Evolutionary conservation across 2,797 vertebrate genomes (phyloP).

Genomic region (Oreochromis grahami): DNA sequence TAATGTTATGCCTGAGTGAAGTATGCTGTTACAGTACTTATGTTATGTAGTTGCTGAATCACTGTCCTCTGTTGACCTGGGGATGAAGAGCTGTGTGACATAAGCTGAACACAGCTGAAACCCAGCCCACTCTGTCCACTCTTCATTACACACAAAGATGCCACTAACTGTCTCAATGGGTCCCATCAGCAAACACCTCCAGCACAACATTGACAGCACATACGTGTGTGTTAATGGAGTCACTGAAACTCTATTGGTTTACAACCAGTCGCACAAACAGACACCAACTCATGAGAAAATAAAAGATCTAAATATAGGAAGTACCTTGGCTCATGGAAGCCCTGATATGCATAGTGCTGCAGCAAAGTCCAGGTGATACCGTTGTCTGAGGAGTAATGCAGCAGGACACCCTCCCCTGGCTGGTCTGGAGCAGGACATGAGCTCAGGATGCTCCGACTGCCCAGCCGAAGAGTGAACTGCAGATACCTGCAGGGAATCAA

Average conservation of each 20-base stretch:
- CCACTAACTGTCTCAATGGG: constrained; percentile 30
- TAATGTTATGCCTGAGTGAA: background rate
- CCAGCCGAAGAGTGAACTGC: constrained; percentile 93
- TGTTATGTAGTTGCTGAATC: background rate
- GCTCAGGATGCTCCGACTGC: constrained; percentile 93
- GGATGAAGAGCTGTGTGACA: constrained; percentile 8
- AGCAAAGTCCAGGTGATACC: constrained; percentile 98
- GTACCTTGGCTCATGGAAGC: constrained; percentile 96
- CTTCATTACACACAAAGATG: constrained; percentile 52
- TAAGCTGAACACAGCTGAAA: background rate
- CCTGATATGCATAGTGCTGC: constrained; percentile 93
- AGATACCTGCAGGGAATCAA: constrained; percentile 80
- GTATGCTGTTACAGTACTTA: background rate
- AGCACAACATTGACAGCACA: constrained; percentile 27
- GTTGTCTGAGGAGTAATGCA: constrained; percentile 95
- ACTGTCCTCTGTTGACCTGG: background rate
- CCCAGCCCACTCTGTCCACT: constrained; percentile 20
- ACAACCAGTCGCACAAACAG: background rate
- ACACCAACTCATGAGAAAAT: background rate
- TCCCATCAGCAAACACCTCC: constrained; percentile 29
- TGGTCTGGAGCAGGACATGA: constrained; percentile 95
- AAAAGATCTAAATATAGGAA: background rate
- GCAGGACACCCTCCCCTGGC: constrained; percentile 92
- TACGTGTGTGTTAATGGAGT: constrained; percentile 36
- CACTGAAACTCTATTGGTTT: background rate